A percentile compares a stretch with the other conserved stretches of the same genome.
Conservation (phyloP, 2,113 vertebrate species). For the Tinamus guttatus region DNA sequence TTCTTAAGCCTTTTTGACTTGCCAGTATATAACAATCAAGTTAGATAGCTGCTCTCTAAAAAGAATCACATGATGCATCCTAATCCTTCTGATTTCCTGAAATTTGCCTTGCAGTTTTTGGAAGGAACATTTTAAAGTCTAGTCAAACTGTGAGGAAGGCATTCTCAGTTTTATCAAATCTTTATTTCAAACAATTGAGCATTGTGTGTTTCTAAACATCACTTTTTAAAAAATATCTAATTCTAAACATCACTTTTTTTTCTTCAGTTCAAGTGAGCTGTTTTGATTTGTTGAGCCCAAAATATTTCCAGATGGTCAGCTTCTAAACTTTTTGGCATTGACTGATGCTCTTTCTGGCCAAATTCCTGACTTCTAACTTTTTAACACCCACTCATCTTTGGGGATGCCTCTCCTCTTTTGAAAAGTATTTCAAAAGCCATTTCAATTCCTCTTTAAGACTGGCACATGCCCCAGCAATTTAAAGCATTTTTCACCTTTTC, state of each 20-base stretch:
- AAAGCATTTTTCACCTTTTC: not conserved
- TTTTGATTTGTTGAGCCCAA: constrained; percentile 26
- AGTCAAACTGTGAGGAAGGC: not conserved
- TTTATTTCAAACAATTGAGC: not conserved
- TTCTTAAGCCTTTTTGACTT: not conserved
- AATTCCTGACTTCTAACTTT: not conserved
- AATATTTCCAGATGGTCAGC: constrained; percentile 22
- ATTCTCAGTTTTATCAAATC: too few relatives aligned
- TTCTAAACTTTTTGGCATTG: not conserved
- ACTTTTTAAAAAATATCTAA: not conserved
- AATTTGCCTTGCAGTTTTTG: not conserved
- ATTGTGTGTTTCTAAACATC: not conserved
- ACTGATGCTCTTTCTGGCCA: not conserved
- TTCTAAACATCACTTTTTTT: not conserved
- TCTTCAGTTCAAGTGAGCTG: constrained; percentile 8
- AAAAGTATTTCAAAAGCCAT: not conserved
- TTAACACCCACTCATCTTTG: not conserved
- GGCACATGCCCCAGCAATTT: not conserved
- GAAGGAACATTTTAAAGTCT: not conserved
- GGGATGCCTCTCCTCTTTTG: not conserved
- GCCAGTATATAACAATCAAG: not conserved
- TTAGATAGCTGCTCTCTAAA: not conserved
- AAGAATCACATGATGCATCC: not conserved
- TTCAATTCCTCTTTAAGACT: not conserved
- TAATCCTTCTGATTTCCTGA: not conserved